phyloP scores from a whole-genome alignment of 2,113 vertebrate genomes.

The Hippocampus guttulatus region DNA sequence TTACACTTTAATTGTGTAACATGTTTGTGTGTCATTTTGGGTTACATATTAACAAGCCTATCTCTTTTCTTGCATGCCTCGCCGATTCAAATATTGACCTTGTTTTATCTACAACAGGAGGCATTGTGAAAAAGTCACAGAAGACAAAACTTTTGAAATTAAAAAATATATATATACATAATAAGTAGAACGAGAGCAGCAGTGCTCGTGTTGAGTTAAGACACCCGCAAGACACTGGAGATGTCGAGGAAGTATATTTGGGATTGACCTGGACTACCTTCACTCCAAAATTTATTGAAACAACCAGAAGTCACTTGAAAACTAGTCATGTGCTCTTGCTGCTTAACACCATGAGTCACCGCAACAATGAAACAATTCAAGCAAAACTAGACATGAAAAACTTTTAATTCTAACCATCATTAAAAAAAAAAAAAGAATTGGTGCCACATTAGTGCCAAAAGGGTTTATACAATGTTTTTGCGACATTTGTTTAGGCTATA shows the following conservation, averaged over 20 bases:
- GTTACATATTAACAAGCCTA: slow-evolving; percentile 63
- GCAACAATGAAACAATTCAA: not conserved
- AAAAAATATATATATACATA: not conserved
- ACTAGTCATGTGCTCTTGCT: not conserved
- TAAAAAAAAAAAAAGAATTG: not conserved
- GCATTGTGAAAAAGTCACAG: slow-evolving; percentile 14
- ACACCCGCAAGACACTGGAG: slow-evolving; percentile 43
- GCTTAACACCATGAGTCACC: not conserved
- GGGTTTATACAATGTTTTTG: no score
- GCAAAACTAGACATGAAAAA: not conserved
- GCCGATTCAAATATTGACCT: slow-evolving; percentile 64
- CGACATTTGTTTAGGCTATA: no score
- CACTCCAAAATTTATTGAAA: slow-evolving; percentile 7
- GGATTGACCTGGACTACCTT: slow-evolving; percentile 46
- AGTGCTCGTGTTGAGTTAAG: slow-evolving; percentile 30
- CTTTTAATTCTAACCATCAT: not conserved
- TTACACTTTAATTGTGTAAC: not conserved
- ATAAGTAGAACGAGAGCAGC: slow-evolving; percentile 5
- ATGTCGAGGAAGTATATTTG: slow-evolving; percentile 49
- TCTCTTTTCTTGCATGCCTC: slow-evolving; percentile 51
- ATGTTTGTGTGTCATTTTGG: slow-evolving; percentile 21
- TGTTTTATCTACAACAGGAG: slow-evolving; percentile 24
- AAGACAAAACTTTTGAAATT: slow-evolving; percentile 15
- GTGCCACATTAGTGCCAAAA: not conserved
- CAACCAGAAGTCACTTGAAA: slow-evolving; percentile 23